These are phyloP conservation scores for Hirundo rustica DNA, from an alignment of 2,797 vertebrate species.

Conservation along the genomic window DNA sequence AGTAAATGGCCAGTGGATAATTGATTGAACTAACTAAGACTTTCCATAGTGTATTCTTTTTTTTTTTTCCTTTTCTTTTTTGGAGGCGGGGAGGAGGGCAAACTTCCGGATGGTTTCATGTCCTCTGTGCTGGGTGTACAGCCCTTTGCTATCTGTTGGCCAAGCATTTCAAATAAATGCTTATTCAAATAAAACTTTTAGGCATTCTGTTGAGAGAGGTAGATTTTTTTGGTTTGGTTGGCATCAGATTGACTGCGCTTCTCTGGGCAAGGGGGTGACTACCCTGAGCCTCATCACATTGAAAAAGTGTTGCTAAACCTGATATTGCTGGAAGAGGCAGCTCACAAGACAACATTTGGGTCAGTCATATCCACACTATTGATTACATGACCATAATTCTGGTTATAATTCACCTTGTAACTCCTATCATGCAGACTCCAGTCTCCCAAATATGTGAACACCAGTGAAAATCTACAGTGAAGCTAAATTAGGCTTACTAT, in stretches of 20 bases:
- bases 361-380: not conserved
- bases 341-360: not conserved
- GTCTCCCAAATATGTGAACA: not conserved
- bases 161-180: not conserved
- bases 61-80: not conserved
- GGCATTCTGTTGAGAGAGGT: not conserved
- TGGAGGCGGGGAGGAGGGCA: rapidly evolving
- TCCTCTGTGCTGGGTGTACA: not conserved
- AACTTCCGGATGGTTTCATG: not conserved
- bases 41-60: not conserved
- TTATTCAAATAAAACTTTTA: not conserved
- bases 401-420: not conserved
- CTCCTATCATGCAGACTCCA: not conserved
- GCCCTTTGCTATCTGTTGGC: not conserved
- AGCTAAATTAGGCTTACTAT: not conserved
- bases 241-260: not conserved
- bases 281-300: not conserved
- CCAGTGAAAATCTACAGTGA: not conserved
- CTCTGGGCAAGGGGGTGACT: not conserved
- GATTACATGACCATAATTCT: not conserved
- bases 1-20: conserved; percentile 75
- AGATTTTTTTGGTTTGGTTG: not conserved
- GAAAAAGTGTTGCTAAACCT: not conserved
- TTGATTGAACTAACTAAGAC: conserved; percentile 68
- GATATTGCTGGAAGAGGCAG: not conserved